Base-by-base conservation (phyloP, 2,888 invertebrate genomes). In the Emmelina monodactyla region DNA sequence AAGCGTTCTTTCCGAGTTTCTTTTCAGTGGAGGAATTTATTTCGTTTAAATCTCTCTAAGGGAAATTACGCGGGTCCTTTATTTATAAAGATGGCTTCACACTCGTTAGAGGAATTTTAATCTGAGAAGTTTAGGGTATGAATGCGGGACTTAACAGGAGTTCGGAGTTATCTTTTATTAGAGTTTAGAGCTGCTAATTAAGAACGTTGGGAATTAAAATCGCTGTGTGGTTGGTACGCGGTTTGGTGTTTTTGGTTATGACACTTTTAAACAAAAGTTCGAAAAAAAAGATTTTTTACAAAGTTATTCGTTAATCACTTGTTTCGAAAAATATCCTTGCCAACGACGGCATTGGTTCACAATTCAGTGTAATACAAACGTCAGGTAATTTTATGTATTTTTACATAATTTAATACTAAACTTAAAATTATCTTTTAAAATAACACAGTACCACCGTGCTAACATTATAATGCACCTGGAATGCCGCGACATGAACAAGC, bases 31-130 rank as follows among this genome's bases (percentile, higher is more conserved):
- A 60, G 66, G 65, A 76, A 78, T 78, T 75, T 78, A 78, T 78
- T 53, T 58, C 55, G 66, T 63, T 66, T 73, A 76, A 78, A 78
- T 78, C 75, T 78, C 70, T 66, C 68, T 50, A 46, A 68, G 67
- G 75, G 64, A 79, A 76, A 76, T 78, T 76, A 73, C 68, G 70
- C 62, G 63, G 66, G 70, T 46, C 58, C 64, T 65, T 71, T 75
- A 73, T 78, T 76, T 76, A 76, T 76, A 72, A 76, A 57, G 69
- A 69, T 68, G 71, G 68, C 11, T 64, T 72, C 55, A 53, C 63
- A 64, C 69, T 71, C 73, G 72, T 76, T 76, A 70, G 61, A 71
- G 76, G 75, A 76, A 78, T 78, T 78, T 78, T 73, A 78, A 79
- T 75, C 58, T 65, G 50, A 40, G 52, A 79, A 79, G 60, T 78